phyloP scores from a whole-genome alignment of 2,797 vertebrate species.

The Pseudochirops cupreus region DNA sequence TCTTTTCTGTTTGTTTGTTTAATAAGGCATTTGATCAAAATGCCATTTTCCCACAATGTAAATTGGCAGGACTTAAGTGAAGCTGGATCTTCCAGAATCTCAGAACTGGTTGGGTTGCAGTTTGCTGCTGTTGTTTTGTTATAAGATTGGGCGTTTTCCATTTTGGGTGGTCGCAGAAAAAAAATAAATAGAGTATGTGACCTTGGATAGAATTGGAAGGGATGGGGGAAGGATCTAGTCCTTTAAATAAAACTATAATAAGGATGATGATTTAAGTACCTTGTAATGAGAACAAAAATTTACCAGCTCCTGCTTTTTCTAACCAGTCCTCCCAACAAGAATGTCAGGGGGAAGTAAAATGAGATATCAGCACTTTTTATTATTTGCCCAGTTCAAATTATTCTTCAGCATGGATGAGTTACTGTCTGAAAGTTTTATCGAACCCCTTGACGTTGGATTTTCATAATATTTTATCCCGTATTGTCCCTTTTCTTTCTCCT shows the following conservation, averaged over 20 bases:
- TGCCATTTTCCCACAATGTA: slow-evolving; percentile 4
- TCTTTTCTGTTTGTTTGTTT: slow-evolving; percentile 11
- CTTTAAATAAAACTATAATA: not conserved
- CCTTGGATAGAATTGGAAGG: not conserved
- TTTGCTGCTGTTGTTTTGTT: not conserved
- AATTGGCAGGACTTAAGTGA: not conserved
- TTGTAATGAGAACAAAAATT: slow-evolving; percentile 13
- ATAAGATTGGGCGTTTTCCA: not conserved
- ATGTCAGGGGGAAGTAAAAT: not conserved
- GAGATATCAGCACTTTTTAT: not conserved
- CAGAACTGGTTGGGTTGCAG: not conserved
- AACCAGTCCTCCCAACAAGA: not conserved
- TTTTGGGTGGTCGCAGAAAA: not conserved
- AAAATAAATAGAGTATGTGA: not conserved
- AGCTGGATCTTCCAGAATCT: not conserved
- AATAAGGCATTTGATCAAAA: slow-evolving; percentile 6
- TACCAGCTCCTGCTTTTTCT: not conserved
- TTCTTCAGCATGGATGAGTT: not conserved
- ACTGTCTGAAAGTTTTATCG: slow-evolving; percentile 24
- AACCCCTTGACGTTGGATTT: slow-evolving; percentile 18
- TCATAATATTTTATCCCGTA: slow-evolving; percentile 29
- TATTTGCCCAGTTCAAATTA: not conserved
- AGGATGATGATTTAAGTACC: not conserved
- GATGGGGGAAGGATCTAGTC: not conserved
- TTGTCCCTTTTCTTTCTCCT: not conserved